Percentiles rank a stretch among this genome's conserved stretches.
phyloP scores from a whole-genome alignment of 2,113 vertebrate genomes.

The Sturnus vulgaris region DNA sequence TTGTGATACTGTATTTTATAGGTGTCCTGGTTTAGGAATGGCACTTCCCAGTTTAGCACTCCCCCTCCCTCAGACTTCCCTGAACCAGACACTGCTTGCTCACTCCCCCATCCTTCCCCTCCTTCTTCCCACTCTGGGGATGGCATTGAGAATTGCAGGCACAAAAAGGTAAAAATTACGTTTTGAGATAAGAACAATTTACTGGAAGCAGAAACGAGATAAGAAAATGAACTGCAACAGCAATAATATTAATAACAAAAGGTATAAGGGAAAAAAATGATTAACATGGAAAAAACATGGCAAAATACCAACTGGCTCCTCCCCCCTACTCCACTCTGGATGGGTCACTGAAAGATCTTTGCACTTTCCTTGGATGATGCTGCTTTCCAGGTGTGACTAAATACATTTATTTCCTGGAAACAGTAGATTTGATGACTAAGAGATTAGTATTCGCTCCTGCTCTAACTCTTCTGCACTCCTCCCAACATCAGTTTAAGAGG shows the following conservation, averaged over 20 bases:
- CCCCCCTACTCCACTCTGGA: no score
- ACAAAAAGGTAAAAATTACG: background rate
- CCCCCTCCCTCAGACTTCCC: background rate
- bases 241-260: background rate
- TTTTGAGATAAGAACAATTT: background rate
- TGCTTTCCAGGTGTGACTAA: background rate
- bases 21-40: background rate
- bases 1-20: background rate
- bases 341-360: background rate
- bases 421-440: background rate
- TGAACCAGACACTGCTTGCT: background rate
- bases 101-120: background rate
- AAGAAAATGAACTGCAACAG: background rate
- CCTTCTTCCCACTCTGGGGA: background rate
- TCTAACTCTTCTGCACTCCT: background rate
- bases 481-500: background rate
- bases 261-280: accelerated
- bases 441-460: background rate
- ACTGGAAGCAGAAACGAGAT: background rate
- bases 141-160: background rate
- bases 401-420: background rate
- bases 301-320: background rate
- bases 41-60: background rate
- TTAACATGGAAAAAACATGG: accelerated
- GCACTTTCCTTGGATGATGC: background rate